Evolutionary conservation across 2,113 vertebrate genomes (phyloP), one percentile per base, ranked within the genome.

Genomic region (Labeo catla): DNA sequence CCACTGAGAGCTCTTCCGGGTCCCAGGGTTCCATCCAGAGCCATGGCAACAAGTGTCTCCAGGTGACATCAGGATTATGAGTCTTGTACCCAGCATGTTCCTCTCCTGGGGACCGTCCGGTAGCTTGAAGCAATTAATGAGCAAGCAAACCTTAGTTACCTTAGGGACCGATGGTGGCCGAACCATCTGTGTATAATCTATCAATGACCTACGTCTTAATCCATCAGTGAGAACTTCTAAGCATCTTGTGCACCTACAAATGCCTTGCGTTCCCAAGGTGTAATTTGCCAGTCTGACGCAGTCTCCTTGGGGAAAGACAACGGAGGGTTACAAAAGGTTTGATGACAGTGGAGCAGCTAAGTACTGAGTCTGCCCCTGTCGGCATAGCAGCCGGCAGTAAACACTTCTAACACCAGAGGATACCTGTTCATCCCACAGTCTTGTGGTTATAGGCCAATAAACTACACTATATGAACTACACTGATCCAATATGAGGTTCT

Each of bases 61-160:
- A 49, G 85, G 78, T 61, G 77, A 86, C 68, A 6, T 28, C 68
- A 74, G 10, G 3, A 49, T 70, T 82, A 70, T 13, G 63, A 70
- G 15, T 74, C 12, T 49, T 28, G 50, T 74, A 72, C 77, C 78
- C 76, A 85, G 57, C 86, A 77, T 39, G 50, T 50, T 63, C 6
- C 54, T 86, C 87, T 79, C 84, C 43, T 10, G 73, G 84, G 80
- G 63, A 52, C 15, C 11, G 28, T n/a, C 61, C 50, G 57, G 21
- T 65, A 21, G 19, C 23, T 39, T 76, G 39, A 79, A 82, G 54
- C 86, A 89, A 87, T 89, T 91, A 89, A 77, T 61, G 34, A 68
- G 47, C 52, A 70, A 70, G 83, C 28, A 49, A 57, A 49, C 57
- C 9, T 66, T 23, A 4, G 16, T 21, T 19, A 28, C 70, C 50